phyloP scores from a whole-genome alignment of 2,797 vertebrate species.

The Bradypodion ventrale region DNA sequence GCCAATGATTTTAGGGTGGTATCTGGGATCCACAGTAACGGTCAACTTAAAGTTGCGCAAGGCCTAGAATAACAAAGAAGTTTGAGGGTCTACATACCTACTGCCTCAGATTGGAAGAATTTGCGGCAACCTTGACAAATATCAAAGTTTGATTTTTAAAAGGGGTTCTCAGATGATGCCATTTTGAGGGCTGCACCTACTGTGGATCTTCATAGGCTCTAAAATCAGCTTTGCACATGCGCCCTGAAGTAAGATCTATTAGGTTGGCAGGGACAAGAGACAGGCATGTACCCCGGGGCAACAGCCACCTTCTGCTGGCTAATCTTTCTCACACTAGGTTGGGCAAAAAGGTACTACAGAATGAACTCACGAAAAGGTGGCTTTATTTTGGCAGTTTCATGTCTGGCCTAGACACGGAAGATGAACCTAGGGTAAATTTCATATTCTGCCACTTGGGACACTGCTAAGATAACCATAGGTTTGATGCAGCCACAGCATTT shows the following conservation, averaged over 20 bases:
- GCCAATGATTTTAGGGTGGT: conserved; percentile 98
- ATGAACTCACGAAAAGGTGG: too few species aligned
- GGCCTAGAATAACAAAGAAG: conserved; percentile 75
- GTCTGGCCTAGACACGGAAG: too few species aligned
- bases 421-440: neutral
- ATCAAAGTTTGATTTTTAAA: neutral
- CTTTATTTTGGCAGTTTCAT: too few species aligned
- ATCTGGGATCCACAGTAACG: conserved; percentile 95
- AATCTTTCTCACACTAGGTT: too few species aligned
- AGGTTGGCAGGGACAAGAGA: neutral
- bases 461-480: neutral
- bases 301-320: too few species aligned
- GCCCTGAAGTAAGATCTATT: neutral
- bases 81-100: neutral
- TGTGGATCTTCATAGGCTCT: neutral
- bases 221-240: neutral
- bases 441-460: neutral
- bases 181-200: neutral
- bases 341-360: too few species aligned
- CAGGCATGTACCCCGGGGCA: too few species aligned
- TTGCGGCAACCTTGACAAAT: neutral
- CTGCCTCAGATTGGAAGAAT: neutral
- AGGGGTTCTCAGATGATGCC: neutral
- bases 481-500: neutral
- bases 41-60: conserved; percentile 95